Base-by-base conservation (phyloP, 2,113 vertebrate genomes). In the Thymallus thymallus region DNA sequence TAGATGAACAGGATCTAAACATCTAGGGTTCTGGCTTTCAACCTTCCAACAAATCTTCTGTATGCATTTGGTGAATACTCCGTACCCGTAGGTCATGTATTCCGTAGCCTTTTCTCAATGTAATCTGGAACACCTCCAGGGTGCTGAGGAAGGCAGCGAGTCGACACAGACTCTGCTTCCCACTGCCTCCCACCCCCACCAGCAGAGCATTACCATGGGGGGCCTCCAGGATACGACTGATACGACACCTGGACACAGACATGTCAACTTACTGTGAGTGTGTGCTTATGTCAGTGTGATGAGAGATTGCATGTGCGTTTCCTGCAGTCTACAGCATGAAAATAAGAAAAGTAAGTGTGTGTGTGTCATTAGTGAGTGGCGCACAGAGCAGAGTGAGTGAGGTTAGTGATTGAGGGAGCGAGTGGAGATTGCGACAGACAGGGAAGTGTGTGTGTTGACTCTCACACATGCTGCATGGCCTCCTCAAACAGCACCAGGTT, bases 81-180 rank as follows among this genome's bases (percentile, higher is more conserved):
- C 68, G 74, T 80, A 93, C 88, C 86, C 91, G 89, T 26, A 94
- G 89, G 88, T 94, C 94, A 48, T 75, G 90, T 68, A 95, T 94
- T 75, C 82, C 85, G 9, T 93, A 93, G 58, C 90, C 93, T 84
- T 93, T 94, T n/a, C 90, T 84, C 22, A 93, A 88, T 3, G 90
- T 91, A 79, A 93, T 88, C 81, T 95, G 93, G 88, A 93, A 92
- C 82, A 94, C 91, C 72, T 95, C 91, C 67, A 93, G 81, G 12
- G 83, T 78, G 77, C 89, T 91, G 66, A 93, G 88, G 78, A 94
- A 94, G 41, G 92, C 91, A 60, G 89, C 87, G 78, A 92, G 89
- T 13, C 87, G 89, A 64, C 89, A 93, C 3, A 93, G 76, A 80
- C 92, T 94, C 81, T 92, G 89, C 81, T 93, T 93, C 71, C 92